Percentiles rank a stretch among this genome's conserved stretches.
Evolutionary conservation across 2,113 vertebrate species (phyloP).

Genomic region (Bufo bufo): DNA sequence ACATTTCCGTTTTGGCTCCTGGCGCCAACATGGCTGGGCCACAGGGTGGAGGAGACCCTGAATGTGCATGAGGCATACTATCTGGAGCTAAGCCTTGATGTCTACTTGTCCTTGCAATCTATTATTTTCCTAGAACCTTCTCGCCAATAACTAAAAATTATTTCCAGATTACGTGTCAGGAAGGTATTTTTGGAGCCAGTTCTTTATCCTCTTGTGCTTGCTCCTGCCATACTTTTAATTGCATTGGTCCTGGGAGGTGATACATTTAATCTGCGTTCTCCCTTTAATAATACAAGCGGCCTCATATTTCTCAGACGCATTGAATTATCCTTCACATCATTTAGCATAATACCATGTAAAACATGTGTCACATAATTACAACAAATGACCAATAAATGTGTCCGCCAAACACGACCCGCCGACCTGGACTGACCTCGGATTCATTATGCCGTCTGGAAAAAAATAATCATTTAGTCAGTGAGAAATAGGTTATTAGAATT

Average conservation of each 20-base stretch:
- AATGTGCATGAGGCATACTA: no score
- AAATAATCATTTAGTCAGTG: constrained; percentile 23
- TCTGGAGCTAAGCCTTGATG: no score
- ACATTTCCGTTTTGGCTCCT: no score
- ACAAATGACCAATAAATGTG: constrained; percentile 47
- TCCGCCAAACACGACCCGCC: background rate
- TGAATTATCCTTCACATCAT: constrained; percentile 23
- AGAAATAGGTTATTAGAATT: constrained; percentile 37
- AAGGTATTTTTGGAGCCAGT: no score
- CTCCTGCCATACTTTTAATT: background rate
- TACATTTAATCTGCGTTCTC: background rate
- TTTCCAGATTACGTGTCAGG: background rate
- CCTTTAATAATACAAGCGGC: background rate
- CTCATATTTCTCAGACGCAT: constrained; percentile 14
- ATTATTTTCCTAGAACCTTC: background rate
- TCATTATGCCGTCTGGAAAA: constrained; percentile 27
- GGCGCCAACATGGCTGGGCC: no score
- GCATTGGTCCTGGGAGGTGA: background rate
- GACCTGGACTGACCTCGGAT: constrained; percentile 20
- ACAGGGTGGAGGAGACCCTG: no score
- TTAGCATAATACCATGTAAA: constrained; percentile 24
- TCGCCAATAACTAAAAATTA: background rate
- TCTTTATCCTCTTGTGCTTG: background rate
- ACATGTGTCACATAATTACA: constrained; percentile 38
- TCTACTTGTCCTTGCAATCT: no score